Evolutionary conservation across 1,140 invertebrate species (phyloP).

Genomic region (Atta colombica): DNA sequence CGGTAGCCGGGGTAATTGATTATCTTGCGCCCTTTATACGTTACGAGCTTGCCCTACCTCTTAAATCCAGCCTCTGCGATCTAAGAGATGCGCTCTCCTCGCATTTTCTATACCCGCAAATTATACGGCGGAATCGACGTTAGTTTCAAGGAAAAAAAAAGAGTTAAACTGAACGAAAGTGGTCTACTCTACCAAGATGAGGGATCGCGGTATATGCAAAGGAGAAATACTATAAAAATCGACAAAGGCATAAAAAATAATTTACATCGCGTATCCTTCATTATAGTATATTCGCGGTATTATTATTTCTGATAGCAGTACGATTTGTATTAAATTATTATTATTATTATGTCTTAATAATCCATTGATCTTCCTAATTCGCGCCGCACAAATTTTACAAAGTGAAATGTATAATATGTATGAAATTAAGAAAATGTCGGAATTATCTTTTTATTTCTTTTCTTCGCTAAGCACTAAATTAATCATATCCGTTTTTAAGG

Average conservation of each 20-base stretch:
- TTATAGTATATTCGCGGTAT: not conserved
- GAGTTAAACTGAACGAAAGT: constrained; percentile 59
- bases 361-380: not conserved
- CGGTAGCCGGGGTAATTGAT: constrained; percentile 83
- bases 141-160: constrained; percentile 48
- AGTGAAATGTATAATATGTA: not conserved
- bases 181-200: constrained; percentile 42
- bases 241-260: constrained; percentile 27
- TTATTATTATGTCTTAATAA: constrained; percentile 14
- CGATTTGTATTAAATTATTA: constrained; percentile 28
- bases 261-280: constrained; percentile 14
- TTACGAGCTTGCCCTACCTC: constrained; percentile 72
- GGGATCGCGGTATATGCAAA: constrained; percentile 24
- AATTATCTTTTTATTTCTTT: not conserved
- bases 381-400: not conserved
- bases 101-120: constrained; percentile 74
- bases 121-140: constrained; percentile 73
- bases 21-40: constrained; percentile 81
- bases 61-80: constrained; percentile 75
- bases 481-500: not conserved
- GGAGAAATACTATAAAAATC: constrained; percentile 45
- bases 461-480: not conserved
- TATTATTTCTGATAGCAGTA: constrained; percentile 18
- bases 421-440: not conserved
- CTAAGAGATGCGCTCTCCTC: constrained; percentile 71